Conservation (phyloP, 2,113 vertebrate genomes). For the Cariama cristata region DNA sequence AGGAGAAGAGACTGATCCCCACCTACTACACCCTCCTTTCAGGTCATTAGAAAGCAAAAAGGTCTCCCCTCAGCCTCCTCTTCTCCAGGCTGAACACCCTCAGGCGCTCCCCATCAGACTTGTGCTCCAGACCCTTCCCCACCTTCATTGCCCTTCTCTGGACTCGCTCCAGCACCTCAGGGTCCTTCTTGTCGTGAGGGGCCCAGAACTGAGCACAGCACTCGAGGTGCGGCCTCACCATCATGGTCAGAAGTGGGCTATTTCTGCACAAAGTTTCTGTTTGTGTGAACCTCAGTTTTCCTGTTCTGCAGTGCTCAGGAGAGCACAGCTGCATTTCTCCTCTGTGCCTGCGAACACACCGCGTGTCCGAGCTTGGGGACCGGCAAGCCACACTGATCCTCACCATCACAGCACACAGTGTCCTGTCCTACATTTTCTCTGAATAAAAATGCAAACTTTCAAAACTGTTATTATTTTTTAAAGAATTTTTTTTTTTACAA, state of each 20-base stretch:
- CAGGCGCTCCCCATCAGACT: too few species aligned
- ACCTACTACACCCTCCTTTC: too few species aligned
- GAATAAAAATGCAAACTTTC: not conserved
- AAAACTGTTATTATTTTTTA: not conserved
- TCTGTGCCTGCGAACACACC: rapidly evolving
- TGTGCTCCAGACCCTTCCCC: too few species aligned
- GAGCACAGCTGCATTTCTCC: not conserved
- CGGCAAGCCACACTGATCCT: not conserved
- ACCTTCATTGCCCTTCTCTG: too few species aligned
- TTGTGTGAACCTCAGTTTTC: not conserved
- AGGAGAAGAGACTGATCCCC: too few species aligned
- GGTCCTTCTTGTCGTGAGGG: too few species aligned
- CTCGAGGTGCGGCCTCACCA: too few species aligned
- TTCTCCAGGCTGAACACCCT: too few species aligned
- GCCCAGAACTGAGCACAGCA: too few species aligned
- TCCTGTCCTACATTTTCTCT: not conserved
- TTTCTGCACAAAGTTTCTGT: not conserved
- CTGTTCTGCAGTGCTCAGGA: not conserved
- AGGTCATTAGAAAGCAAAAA: too few species aligned
- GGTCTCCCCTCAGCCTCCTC: too few species aligned
- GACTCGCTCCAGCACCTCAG: too few species aligned
- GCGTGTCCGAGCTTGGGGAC: not conserved
- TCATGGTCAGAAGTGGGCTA: not conserved
- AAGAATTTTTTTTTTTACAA: not conserved
- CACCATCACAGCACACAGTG: not conserved